Evolutionary conservation across 2,888 invertebrate genomes (phyloP).

Genomic region (Micropterix aruncella): DNA sequence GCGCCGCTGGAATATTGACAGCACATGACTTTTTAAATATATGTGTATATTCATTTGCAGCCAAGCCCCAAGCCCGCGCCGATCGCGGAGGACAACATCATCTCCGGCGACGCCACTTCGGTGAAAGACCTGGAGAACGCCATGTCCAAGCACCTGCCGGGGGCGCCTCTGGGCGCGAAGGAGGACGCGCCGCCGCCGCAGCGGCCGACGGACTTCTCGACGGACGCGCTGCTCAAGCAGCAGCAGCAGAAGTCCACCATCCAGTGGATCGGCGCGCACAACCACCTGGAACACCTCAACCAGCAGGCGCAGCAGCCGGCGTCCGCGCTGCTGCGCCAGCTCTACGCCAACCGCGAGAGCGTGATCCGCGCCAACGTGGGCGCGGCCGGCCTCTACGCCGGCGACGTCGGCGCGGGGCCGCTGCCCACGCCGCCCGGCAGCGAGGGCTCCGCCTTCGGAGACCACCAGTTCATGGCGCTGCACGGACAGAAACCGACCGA

Average conservation of each 20-base stretch:
- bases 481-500: slow-evolving; percentile 38
- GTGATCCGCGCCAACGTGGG: slow-evolving; percentile 80
- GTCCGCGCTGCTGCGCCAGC: slow-evolving; percentile 74
- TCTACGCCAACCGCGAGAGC: slow-evolving; percentile 89
- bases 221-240: slow-evolving; percentile 70
- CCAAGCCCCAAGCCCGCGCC: slow-evolving; percentile 28
- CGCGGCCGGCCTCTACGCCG: slow-evolving; percentile 33
- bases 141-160: slow-evolving; percentile 88
- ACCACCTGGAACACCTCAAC: slow-evolving; percentile 43
- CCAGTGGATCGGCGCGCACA: slow-evolving; percentile 87
- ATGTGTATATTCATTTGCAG: too few species aligned
- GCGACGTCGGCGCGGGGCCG: slow-evolving; percentile 54
- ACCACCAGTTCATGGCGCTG: slow-evolving; percentile 40
- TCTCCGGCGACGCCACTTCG: slow-evolving; percentile 40
- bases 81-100: slow-evolving; percentile 24
- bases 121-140: slow-evolving; percentile 91
- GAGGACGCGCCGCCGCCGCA: slow-evolving; percentile 36
- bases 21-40: too few species aligned
- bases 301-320: slow-evolving; percentile 56
- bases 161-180: slow-evolving; percentile 32
- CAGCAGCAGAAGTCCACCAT: slow-evolving; percentile 67
- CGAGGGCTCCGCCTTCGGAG: slow-evolving; percentile 61
- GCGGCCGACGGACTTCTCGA: slow-evolving; percentile 76
- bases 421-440: slow-evolving; percentile 85
- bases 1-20: too few species aligned